These are phyloP conservation scores for Cherax destructor DNA, from an alignment of 1,140 invertebrate genomes.

Conservation along the genomic window DNA sequence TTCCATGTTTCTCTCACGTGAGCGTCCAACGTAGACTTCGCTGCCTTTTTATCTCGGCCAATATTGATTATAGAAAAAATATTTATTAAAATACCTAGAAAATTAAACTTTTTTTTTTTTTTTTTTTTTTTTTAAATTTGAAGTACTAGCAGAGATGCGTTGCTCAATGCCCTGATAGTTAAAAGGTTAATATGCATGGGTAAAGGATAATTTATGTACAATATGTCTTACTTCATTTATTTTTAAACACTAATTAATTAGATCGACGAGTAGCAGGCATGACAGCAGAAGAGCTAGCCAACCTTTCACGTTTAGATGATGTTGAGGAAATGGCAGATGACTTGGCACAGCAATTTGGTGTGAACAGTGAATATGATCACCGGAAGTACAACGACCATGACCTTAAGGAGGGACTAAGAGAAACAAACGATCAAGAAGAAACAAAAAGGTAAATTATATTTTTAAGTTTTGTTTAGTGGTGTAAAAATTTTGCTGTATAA, in stretches of 20 bases:
- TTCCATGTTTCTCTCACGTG: no score
- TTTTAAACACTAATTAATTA: conserved; percentile 17
- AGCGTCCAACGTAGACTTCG: no score
- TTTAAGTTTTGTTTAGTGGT: background rate
- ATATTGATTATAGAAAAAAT: no score
- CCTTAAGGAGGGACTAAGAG: conserved; percentile 42
- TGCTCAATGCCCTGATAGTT: background rate
- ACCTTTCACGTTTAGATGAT: conserved; percentile 60
- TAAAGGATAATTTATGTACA: no score
- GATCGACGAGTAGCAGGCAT: conserved; percentile 59
- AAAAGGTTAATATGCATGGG: background rate
- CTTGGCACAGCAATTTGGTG: conserved; percentile 48
- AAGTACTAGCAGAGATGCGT: no score
- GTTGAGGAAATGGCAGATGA: conserved; percentile 63
- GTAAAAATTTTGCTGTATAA: no score
- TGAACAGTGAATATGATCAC: conserved; percentile 22
- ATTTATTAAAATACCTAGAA: no score
- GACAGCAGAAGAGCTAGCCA: conserved; percentile 56
- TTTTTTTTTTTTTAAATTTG: no score
- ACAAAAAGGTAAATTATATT: conserved; percentile 29
- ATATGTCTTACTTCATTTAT: background rate
- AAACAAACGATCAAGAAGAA: conserved; percentile 53
- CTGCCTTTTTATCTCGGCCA: no score
- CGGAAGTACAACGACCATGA: conserved; percentile 51
- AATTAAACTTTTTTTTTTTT: no score